Evolutionary conservation across 2,888 invertebrate genomes (phyloP).

Genomic region (Oeneis ivallda): DNA sequence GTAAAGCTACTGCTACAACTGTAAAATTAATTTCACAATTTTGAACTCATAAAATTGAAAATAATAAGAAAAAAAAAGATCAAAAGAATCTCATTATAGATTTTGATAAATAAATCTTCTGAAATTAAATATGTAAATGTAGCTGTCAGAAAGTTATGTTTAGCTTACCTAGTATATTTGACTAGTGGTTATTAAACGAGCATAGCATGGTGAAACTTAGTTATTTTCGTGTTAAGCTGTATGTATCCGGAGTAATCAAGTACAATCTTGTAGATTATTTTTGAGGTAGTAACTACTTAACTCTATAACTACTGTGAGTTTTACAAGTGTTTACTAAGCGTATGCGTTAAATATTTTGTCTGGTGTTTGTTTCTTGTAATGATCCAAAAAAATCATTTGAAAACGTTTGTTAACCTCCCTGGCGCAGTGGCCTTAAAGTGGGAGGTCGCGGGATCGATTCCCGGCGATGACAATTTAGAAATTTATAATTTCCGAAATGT

Average conservation of each 20-base stretch:
- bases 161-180: slow-evolving; percentile 46
- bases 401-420: too few relatives aligned
- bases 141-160: background rate
- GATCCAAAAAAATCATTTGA: too few relatives aligned
- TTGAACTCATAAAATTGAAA: too few relatives aligned
- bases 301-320: slow-evolving; percentile 35
- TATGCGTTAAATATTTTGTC: background rate
- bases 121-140: background rate
- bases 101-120: background rate
- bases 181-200: slow-evolving; percentile 61
- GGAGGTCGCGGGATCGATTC: too few relatives aligned
- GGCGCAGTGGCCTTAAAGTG: too few relatives aligned
- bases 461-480: too few relatives aligned
- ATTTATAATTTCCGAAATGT: too few relatives aligned
- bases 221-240: slow-evolving; percentile 51
- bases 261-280: slow-evolving; percentile 63
- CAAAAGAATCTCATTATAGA: background rate
- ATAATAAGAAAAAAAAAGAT: background rate
- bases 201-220: slow-evolving; percentile 61
- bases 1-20: background rate
- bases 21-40: too few relatives aligned
- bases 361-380: too few relatives aligned
- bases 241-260: slow-evolving; percentile 62
- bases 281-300: slow-evolving; percentile 16
- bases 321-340: background rate